Conservation (phyloP, 2,797 vertebrate species). For the Coreius guichenoti region DNA sequence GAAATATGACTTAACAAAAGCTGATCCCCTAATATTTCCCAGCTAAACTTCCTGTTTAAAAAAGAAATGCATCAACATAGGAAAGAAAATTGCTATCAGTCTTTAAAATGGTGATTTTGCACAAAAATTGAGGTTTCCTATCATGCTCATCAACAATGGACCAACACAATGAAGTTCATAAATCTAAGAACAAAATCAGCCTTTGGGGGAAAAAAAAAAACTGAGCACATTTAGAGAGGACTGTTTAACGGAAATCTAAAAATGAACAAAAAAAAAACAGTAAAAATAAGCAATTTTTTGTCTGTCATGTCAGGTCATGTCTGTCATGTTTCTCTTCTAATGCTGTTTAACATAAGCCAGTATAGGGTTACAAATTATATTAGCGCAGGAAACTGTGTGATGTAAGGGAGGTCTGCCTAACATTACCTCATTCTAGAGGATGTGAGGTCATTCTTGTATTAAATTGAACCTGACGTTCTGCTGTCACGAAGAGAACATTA, state of each 20-base stretch:
- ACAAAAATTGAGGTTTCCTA: neutral
- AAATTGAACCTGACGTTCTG: neutral
- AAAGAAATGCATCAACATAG: neutral
- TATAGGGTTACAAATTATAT: slow-evolving; percentile 29
- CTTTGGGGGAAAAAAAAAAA: neutral
- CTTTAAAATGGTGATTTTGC: neutral
- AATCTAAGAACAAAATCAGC: neutral
- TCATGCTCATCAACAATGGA: neutral
- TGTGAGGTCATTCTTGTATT: slow-evolving; percentile 1
- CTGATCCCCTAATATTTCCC: neutral
- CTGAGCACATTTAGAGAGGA: neutral
- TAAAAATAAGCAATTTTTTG: neutral
- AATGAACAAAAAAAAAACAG: neutral
- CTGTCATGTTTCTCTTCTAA: slow-evolving; percentile 8
- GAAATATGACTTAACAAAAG: neutral
- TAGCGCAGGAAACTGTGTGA: slow-evolving; percentile 18
- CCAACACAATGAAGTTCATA: neutral
- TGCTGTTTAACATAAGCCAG: slow-evolving; percentile 19
- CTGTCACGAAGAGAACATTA: neutral
- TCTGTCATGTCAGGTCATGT: neutral
- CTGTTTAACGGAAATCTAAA: neutral
- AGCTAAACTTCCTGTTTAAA: neutral
- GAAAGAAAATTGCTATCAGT: neutral
- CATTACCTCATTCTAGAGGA: slow-evolving; percentile 21
- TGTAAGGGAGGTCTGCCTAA: slow-evolving; percentile 14